These are phyloP conservation scores for Pelobates cultripes DNA, from an alignment of 2,797 vertebrate species.

Conservation along the genomic window DNA sequence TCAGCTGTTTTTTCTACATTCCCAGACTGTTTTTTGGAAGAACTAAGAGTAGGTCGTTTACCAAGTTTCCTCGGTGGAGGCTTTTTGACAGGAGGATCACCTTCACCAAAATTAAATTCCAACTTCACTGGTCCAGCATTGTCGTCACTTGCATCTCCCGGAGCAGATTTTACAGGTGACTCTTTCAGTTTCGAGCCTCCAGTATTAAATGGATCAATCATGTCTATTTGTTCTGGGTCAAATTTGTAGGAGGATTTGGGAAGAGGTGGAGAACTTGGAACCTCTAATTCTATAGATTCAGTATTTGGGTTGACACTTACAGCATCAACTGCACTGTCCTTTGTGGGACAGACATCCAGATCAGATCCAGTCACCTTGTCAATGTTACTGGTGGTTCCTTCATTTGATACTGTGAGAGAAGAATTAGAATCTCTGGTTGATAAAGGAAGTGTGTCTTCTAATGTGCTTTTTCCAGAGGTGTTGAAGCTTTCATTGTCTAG, in stretches of 20 bases:
- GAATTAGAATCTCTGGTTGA: constrained; percentile 3
- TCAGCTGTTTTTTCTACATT: constrained; percentile 34
- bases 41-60: constrained; percentile 69
- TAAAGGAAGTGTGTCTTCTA: constrained; percentile 25
- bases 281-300: background rate
- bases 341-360: background rate
- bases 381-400: background rate
- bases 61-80: constrained; percentile 75
- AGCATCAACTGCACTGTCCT: constrained; percentile 4
- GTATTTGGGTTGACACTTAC: constrained; percentile 13
- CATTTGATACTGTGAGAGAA: rapidly evolving
- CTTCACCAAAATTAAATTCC: constrained; percentile 82
- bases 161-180: constrained; percentile 54
- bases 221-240: constrained; percentile 67
- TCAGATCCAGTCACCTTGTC: background rate
- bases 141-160: constrained; percentile 24
- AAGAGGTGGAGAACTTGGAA: constrained; percentile 56
- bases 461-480: constrained; percentile 20
- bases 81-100: constrained; percentile 63
- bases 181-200: constrained; percentile 67
- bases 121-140: constrained; percentile 70
- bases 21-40: constrained; percentile 60
- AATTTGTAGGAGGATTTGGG: constrained; percentile 63
- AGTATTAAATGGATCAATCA: constrained; percentile 68
- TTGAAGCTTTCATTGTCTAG: background rate